These are phyloP conservation scores for Doris montereyensis DNA, from an alignment of 2,888 invertebrate species.

Conservation along the genomic window DNA sequence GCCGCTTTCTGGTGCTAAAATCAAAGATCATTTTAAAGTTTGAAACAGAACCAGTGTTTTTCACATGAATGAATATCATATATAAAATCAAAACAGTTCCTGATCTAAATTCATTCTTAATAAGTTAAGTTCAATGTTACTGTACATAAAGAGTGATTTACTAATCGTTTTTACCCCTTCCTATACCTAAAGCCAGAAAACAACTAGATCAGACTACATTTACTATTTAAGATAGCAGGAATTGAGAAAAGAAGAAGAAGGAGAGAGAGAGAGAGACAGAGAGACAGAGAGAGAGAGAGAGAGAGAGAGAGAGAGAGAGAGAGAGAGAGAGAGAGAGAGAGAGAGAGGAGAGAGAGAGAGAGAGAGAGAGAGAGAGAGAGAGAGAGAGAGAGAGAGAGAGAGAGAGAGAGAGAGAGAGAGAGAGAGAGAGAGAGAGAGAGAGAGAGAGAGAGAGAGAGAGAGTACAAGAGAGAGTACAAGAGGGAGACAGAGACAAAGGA, in stretches of 20 bases:
- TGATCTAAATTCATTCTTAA: no score
- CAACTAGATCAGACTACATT: no score
- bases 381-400: neutral
- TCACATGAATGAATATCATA: neutral
- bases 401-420: neutral
- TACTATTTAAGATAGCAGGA: no score
- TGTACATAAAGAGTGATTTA: no score
- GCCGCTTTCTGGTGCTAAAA: constrained; percentile 59
- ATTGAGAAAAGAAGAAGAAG: no score
- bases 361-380: neutral
- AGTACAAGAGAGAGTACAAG: neutral
- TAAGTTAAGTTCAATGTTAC: no score
- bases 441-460: neutral
- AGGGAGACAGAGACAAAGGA: neutral
- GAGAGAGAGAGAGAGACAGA: neutral
- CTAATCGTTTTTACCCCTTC: no score
- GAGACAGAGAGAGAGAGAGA: neutral
- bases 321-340: neutral
- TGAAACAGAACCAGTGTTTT: neutral
- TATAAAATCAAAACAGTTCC: neutral
- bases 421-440: neutral
- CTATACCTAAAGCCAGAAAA: no score
- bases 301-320: neutral
- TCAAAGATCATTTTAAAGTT: neutral
- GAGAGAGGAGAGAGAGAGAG: neutral